A percentile compares a stretch with the other conserved stretches of the same genome.
phyloP scores from a whole-genome alignment of 1,140 invertebrate genomes.

The Drosophila littoralis region DNA sequence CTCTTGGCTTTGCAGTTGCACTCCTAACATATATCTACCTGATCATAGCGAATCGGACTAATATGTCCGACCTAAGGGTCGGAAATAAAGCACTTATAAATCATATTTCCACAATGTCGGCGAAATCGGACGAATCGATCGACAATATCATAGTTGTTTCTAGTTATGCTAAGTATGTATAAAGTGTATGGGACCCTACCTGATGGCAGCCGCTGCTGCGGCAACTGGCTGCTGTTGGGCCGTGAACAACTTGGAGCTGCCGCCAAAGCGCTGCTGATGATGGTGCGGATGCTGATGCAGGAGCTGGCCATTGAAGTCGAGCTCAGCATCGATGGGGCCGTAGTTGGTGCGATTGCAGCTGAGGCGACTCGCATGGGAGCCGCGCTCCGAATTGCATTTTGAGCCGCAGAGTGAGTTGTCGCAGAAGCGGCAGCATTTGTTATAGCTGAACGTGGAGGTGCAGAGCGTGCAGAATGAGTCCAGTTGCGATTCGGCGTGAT shows the following conservation, averaged over 20 bases:
- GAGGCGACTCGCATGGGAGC: slow-evolving; percentile 63
- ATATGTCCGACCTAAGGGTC: too few species aligned
- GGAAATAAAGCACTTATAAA: too few species aligned
- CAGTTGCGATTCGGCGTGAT: slow-evolving; percentile 60
- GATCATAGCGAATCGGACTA: too few species aligned
- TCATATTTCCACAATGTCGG: too few species aligned
- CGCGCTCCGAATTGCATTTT: slow-evolving; percentile 77
- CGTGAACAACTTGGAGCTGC: slow-evolving; percentile 45
- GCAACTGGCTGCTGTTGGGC: slow-evolving; percentile 33
- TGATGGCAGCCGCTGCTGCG: slow-evolving; percentile 46
- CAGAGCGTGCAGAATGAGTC: slow-evolving; percentile 83
- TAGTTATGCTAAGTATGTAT: background rate
- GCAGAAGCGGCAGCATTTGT: slow-evolving; percentile 77
- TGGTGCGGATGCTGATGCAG: slow-evolving; percentile 26
- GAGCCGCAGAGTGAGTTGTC: slow-evolving; percentile 78
- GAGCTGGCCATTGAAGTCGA: slow-evolving; percentile 23
- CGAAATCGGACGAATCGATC: too few species aligned
- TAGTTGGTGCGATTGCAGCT: slow-evolving; percentile 51
- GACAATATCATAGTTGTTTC: too few species aligned
- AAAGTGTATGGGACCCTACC: slow-evolving; percentile 22
- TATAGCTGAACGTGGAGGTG: slow-evolving; percentile 83
- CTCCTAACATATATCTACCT: too few species aligned
- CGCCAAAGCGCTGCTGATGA: slow-evolving; percentile 48
- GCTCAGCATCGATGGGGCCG: slow-evolving; percentile 17
- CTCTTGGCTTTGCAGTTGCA: too few species aligned